Percentiles rank a stretch among this genome's conserved stretches.
Conservation (phyloP, 1,140 invertebrate genomes). For the Tetramorium parvispinum region DNA sequence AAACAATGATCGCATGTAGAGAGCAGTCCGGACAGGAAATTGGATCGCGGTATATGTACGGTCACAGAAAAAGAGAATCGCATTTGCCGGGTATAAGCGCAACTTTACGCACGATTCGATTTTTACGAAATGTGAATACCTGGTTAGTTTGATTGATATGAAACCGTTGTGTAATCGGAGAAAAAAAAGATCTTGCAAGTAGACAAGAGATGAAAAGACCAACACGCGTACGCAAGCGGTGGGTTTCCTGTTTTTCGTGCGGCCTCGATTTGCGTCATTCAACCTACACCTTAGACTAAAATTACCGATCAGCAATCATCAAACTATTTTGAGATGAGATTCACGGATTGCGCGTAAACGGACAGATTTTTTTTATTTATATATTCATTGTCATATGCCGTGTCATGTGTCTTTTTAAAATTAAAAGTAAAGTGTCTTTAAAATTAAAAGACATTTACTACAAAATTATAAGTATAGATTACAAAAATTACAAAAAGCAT, state of each 20-base stretch:
- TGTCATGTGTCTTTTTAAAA: not conserved
- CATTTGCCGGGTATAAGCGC: not conserved
- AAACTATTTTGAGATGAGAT: constrained; percentile 78
- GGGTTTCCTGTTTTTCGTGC: constrained; percentile 77
- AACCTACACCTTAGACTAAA: constrained; percentile 83
- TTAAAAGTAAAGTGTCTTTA: not conserved
- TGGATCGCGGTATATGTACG: constrained; percentile 10
- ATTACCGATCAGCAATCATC: constrained; percentile 80
- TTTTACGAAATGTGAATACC: constrained; percentile 40
- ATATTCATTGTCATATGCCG: not conserved
- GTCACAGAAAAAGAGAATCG: not conserved
- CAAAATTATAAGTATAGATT: not conserved
- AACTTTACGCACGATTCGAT: constrained; percentile 30
- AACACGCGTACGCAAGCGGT: not conserved
- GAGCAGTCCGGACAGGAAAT: constrained; percentile 21
- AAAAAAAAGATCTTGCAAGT: not conserved
- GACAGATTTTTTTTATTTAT: constrained; percentile 11
- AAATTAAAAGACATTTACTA: not conserved
- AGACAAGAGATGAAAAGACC: constrained; percentile 5
- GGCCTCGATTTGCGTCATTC: constrained; percentile 78
- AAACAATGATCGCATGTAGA: constrained; percentile 45
- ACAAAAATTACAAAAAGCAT: not conserved
- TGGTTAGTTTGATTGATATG: not conserved
- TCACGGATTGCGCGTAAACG: constrained; percentile 35
- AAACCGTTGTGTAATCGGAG: constrained; percentile 11